Conservation (phyloP, 2,888 invertebrate genomes). For the Timandra comae region DNA sequence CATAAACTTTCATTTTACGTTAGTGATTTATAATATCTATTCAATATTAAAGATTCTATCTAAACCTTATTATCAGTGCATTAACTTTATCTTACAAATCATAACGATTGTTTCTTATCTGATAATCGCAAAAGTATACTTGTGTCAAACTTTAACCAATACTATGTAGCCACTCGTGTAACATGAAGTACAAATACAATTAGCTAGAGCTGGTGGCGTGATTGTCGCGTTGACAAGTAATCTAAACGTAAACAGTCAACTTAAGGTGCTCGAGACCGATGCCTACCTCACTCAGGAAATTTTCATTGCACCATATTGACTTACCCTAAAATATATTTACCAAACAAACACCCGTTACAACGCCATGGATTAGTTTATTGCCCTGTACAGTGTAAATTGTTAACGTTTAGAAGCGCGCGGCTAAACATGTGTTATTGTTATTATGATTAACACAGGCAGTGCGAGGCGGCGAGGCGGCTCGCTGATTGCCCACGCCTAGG, state of each 20-base stretch:
- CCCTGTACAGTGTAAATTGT: constrained; percentile 37
- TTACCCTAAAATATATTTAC: constrained; percentile 46
- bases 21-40: no score
- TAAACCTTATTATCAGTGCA: no score
- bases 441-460: constrained; percentile 19
- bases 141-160: no score
- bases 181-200: constrained; percentile 46
- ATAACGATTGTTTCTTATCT: no score
- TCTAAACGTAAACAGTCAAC: constrained; percentile 41
- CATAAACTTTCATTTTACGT: no score
- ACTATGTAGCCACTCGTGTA: no score
- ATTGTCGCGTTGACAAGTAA: constrained; percentile 60
- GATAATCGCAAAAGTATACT: no score
- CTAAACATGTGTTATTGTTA: constrained; percentile 41
- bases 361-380: constrained; percentile 42
- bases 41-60: no score
- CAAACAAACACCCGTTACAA: constrained; percentile 38
- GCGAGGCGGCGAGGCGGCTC: constrained; percentile 10
- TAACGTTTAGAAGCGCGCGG: constrained; percentile 30
- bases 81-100: no score
- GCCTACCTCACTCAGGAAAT: constrained; percentile 33
- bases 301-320: constrained; percentile 40
- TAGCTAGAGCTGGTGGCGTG: constrained; percentile 42
- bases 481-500: constrained; percentile 39
- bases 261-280: constrained; percentile 33